phyloP scores from a whole-genome alignment of 2,113 vertebrate genomes.

The Litocranius walleri region DNA sequence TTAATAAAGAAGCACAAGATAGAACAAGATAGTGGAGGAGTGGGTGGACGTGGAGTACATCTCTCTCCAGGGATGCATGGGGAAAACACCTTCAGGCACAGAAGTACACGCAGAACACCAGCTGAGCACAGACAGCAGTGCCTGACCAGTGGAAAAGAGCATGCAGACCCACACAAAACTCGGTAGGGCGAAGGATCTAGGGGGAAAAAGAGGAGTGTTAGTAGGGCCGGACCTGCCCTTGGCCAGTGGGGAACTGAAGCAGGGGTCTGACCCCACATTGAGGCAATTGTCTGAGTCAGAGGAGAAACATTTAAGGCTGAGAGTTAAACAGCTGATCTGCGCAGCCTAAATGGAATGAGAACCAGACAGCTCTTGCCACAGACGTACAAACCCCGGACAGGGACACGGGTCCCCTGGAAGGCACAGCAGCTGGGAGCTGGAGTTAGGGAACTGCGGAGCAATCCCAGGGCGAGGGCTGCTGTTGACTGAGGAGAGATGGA shows the following conservation, averaged over 20 bases:
- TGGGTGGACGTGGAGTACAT: not conserved
- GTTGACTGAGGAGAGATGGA: not conserved
- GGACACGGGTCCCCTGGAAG: not conserved
- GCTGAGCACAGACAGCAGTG: not conserved
- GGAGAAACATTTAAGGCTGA: not conserved
- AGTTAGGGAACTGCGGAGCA: not conserved
- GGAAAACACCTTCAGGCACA: not conserved
- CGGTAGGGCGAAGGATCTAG: fast-evolving
- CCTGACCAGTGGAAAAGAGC: not conserved
- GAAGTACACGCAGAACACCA: not conserved
- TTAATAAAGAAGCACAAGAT: not conserved
- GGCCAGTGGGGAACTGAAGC: not conserved
- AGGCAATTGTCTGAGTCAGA: not conserved
- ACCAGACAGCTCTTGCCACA: not conserved
- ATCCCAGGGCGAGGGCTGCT: not conserved
- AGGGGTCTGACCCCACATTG: not conserved
- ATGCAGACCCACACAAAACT: not conserved
- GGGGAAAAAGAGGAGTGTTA: not conserved
- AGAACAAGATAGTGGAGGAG: not conserved
- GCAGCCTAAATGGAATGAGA: not conserved
- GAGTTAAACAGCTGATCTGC: not conserved
- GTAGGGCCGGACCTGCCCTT: not conserved
- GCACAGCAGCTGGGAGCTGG: not conserved
- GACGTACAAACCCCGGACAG: not conserved
- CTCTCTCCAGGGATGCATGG: not conserved